Evolutionary conservation across 1,140 invertebrate species (phyloP), one percentile per base, ranked within the genome.

Genomic region (Rhyacophila brunnea): DNA sequence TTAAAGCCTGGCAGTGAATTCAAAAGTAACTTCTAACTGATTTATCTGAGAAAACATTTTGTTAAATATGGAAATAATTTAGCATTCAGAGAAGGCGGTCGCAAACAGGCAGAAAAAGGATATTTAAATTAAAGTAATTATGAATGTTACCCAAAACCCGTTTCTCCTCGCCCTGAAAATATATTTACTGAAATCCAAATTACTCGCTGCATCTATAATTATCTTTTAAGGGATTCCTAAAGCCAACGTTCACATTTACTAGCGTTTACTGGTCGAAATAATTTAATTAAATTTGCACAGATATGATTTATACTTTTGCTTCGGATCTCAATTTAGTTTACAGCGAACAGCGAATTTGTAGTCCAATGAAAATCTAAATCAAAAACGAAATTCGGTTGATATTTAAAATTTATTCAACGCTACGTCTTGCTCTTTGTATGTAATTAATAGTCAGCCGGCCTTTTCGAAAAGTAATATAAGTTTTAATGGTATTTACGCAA

Each of bases 251-350:
- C 52, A 58, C 55, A 64, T 64, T 64, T 58, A 64, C 43, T 57
- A 60, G 45, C 62, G 38, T 54, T 60, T 57, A 64, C 62, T 60
- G 62, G 58, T 64, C 47, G 62, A 50, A 64, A 64, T 60, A 60
- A 60, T 64, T 64, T 64, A 60, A 64, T 64, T 64, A 64, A 64
- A 64, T 60, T 64, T 60, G 28, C 53, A 43, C 58, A 48, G 62
- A 52, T 64, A 60, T 64, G 62, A 64, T 64, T 64, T 64, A 64
- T 64, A 60, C 53, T 60, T 57, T 64, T 42, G 36, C 14, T 14
- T 52, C 38, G 32, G 36, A 52, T 59, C 53, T 47, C 47, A 48
- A 60, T 38, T 64, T 64, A 57, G 45, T 60, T 47, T 60, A 50
- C 53, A 53, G 57, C 32, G 17, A 46, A 53, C 57, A 54, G 57